Evolutionary conservation across 2,888 invertebrate species (phyloP).

Genomic region (Hemaris fuciformis): DNA sequence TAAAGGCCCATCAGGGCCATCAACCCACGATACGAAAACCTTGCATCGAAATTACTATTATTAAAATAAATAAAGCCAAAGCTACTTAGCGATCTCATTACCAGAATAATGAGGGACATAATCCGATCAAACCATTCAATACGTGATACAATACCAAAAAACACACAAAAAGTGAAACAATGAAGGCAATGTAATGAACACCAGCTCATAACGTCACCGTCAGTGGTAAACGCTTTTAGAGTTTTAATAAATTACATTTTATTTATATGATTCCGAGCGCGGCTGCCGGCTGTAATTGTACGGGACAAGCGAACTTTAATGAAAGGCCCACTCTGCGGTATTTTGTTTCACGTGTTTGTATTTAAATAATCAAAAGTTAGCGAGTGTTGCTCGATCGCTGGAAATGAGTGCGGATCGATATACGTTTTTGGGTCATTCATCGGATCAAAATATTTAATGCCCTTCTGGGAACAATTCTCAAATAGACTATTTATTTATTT

Average conservation of each 20-base stretch:
- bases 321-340: slow-evolving; percentile 12
- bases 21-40: too few relatives aligned
- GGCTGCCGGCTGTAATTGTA: slow-evolving; percentile 1
- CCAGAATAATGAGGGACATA: background rate
- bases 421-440: background rate
- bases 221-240: background rate
- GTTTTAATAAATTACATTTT: slow-evolving; percentile 11
- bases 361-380: background rate
- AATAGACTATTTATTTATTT: too few relatives aligned
- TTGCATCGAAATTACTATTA: too few relatives aligned
- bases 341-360: background rate
- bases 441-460: too few relatives aligned
- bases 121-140: background rate
- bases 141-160: background rate
- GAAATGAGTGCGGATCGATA: background rate
- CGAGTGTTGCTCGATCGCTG: background rate
- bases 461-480: too few relatives aligned
- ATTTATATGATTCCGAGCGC: slow-evolving; percentile 1
- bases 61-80: too few relatives aligned
- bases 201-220: background rate
- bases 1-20: too few relatives aligned
- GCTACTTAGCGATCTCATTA: background rate
- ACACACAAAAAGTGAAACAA: background rate
- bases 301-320: slow-evolving; percentile 17
- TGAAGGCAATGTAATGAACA: background rate